These are phyloP conservation scores for Dorcus parallelipipedus DNA, from an alignment of 2,888 invertebrate species.

Conservation along the genomic window DNA sequence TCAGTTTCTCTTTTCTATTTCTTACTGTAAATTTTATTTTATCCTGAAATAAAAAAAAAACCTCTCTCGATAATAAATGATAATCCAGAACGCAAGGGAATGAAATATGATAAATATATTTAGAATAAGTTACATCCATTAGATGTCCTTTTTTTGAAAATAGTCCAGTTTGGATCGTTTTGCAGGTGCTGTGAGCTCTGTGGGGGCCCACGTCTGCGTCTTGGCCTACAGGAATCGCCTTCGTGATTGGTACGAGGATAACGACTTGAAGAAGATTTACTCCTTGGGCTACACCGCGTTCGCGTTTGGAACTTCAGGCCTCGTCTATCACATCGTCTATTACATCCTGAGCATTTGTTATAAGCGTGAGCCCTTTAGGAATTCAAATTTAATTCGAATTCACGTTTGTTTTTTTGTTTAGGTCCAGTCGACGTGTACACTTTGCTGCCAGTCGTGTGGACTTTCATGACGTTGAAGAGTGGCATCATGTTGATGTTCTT, in stretches of 20 bases:
- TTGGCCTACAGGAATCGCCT: conserved; percentile 33
- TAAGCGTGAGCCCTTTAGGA: conserved; percentile 42
- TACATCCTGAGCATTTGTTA: conserved; percentile 45
- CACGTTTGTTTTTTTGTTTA: neutral
- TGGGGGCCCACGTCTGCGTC: conserved; percentile 31
- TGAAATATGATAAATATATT: no score
- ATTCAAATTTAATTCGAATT: neutral
- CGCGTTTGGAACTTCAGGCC: conserved; percentile 49
- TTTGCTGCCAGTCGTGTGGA: conserved; percentile 43
- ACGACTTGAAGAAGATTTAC: conserved; percentile 51
- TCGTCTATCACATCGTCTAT: conserved; percentile 47
- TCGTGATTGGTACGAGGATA: conserved; percentile 53
- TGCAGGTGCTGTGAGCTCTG: conserved; percentile 29
- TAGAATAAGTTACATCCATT: no score
- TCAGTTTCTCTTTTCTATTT: no score
- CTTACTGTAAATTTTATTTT: no score
- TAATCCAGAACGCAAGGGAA: no score
- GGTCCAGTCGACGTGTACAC: conserved; percentile 4
- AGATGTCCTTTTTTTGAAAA: no score
- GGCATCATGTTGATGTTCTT: conserved; percentile 51
- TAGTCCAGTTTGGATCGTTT: no score
- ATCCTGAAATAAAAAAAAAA: no score
- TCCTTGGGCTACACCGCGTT: conserved; percentile 53
- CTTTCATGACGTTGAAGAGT: conserved; percentile 56
- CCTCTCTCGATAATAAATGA: no score